Percentiles rank a stretch among this genome's conserved stretches.
Evolutionary conservation across 2,888 invertebrate species (phyloP).

Genomic region (Ochropacha duplaris): DNA sequence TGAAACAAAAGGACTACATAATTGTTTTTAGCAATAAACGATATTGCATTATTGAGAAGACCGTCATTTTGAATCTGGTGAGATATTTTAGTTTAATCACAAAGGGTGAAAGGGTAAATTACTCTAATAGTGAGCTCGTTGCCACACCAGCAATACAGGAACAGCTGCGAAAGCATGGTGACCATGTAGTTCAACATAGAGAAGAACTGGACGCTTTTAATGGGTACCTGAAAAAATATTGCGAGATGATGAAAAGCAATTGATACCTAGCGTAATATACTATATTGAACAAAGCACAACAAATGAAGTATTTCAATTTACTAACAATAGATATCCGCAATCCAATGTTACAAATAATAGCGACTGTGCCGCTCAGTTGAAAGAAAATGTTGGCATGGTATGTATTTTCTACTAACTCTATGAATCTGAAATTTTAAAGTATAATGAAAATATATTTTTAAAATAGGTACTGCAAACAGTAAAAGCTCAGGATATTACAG

Average conservation of each 20-base stretch:
- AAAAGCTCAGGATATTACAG: too few relatives aligned
- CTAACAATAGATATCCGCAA: constrained; percentile 67
- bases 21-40: too few relatives aligned
- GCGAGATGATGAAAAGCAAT: not conserved
- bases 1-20: too few relatives aligned
- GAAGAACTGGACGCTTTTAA: constrained; percentile 68
- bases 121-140: constrained; percentile 72
- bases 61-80: not conserved
- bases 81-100: not conserved
- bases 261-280: not conserved
- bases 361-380: constrained; percentile 78
- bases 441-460: too few relatives aligned
- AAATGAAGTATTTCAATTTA: constrained; percentile 1
- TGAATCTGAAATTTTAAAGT: constrained; percentile 58
- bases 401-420: constrained; percentile 69
- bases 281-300: too few relatives aligned
- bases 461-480: too few relatives aligned
- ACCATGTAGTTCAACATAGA: constrained; percentile 70
- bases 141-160: constrained; percentile 81
- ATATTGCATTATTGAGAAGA: too few relatives aligned
- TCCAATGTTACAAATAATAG: constrained; percentile 71
- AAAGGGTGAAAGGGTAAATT: constrained; percentile 20
- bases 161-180: constrained; percentile 78
- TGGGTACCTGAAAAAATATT: constrained; percentile 48
- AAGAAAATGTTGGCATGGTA: constrained; percentile 79